Evolutionary conservation across 2,113 vertebrate genomes (phyloP), one percentile per base, ranked within the genome.

Genomic region (Leucosticte australis): DNA sequence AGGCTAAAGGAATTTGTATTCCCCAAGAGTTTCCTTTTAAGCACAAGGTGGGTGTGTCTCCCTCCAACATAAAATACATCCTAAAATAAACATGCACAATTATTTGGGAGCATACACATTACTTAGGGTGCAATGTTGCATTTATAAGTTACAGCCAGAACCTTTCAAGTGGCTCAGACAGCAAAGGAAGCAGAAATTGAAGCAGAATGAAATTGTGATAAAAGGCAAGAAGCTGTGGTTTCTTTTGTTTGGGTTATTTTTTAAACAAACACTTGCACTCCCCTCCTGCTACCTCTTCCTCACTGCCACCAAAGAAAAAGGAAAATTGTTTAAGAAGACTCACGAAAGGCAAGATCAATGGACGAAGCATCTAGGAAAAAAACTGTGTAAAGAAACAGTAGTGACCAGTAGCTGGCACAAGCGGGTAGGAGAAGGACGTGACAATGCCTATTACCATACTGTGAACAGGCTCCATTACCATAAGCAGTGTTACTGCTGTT

Each of bases 21-120:
- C 83, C 92, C 92, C 85, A 69, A 86, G 90, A 96, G 94, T 93
- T 97, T 97, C 96, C 95, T 94, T 96, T 93, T 71, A 96, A 95
- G 92, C 73, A 42, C 46, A 69, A 81, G 80, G 80, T 96, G 94
- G 95, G 94, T 97, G 96, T 96, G 90, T 93, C 88, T 92, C 83
- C 28, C 82, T 89, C 56, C 76, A 80, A 68, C 50, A 92, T 88
- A 88, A 83, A 94, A 89, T 85, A 88, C 44, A 93, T 94, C 90
- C 75, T 90, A 96, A 96, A 97, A 94, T 94, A 95, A 97, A 94
- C 94, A 97, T 18, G 76, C 62, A 71, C 73, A 73, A 46, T 86
- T 90, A 83, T 70, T 94, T 96, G 63, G 92, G 83, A 95, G 82
- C 70, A 52, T 94, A 90, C 77, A 92, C 67, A 62, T 88, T 96